Evolutionary conservation across 30 jellyfish, hydroid and myxozoan species (phyloP).

Genomic region (Aurelia coerulea): DNA sequence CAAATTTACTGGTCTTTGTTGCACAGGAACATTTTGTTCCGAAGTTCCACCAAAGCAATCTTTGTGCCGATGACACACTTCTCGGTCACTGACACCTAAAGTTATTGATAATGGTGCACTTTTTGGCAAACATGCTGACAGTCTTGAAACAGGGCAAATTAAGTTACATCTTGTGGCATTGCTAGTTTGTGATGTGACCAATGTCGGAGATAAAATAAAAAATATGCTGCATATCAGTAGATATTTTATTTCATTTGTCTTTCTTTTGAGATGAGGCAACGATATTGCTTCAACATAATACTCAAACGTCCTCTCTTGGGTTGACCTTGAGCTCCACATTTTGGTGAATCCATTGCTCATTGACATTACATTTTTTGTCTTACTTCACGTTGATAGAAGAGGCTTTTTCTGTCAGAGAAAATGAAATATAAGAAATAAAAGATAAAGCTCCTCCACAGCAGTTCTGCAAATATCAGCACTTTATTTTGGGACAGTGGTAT

Average conservation of each 20-base stretch:
- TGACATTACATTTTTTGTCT: no score
- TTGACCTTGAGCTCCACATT: no score
- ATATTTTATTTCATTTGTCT: not conserved
- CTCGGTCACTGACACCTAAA: slow-evolving; percentile 46
- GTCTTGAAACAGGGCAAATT: slow-evolving; percentile 41
- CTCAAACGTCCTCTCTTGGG: not conserved
- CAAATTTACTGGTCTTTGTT: slow-evolving; percentile 56
- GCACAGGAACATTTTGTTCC: slow-evolving; percentile 27
- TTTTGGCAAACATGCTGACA: slow-evolving; percentile 43
- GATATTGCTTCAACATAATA: slow-evolving; percentile 41
- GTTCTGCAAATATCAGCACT: no score
- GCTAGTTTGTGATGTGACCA: slow-evolving; percentile 13
- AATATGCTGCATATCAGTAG: not conserved
- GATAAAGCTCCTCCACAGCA: no score
- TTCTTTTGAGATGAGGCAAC: not conserved
- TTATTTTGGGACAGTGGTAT: no score
- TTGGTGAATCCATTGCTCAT: no score
- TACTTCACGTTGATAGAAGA: no score
- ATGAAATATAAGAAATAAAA: no score
- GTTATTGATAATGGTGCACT: not conserved
- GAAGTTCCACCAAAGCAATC: slow-evolving; percentile 52
- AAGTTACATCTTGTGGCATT: slow-evolving; percentile 15
- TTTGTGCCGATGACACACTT: slow-evolving; percentile 43
- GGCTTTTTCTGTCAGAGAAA: no score
- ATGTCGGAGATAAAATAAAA: not conserved